Conservation (phyloP, 2,113 vertebrate genomes). For the Vimba vimba region DNA sequence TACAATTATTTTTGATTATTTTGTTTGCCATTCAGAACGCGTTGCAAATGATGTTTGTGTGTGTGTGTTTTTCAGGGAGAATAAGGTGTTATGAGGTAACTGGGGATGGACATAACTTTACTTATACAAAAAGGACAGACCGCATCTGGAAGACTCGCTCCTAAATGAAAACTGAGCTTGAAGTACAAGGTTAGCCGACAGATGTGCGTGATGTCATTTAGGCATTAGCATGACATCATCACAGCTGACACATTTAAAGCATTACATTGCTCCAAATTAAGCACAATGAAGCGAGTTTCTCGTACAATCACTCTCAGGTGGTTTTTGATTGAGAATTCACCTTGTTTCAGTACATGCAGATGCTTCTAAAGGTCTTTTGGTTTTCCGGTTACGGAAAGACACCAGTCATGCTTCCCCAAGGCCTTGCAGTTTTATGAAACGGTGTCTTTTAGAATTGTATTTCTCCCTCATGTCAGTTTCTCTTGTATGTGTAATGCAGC, state of each 20-base stretch:
- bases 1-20: not conserved
- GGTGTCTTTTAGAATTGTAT: not conserved
- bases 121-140: not conserved
- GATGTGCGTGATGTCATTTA: not conserved
- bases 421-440: not conserved
- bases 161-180: not conserved
- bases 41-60: not conserved
- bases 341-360: not conserved
- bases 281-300: conserved; percentile 11
- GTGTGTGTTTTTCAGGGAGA: not conserved
- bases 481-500: conserved; percentile 27
- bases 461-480: not conserved
- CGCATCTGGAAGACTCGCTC: not conserved
- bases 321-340: not conserved
- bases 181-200: not conserved
- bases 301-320: not conserved
- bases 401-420: not conserved
- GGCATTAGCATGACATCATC: not conserved
- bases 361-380: not conserved
- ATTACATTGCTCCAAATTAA: not conserved
- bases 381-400: not conserved
- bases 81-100: not conserved
- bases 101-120: not conserved
- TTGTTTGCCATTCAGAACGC: not conserved
- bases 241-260: not conserved